Evolutionary conservation across 1,140 invertebrate species (phyloP), one percentile per base, ranked within the genome.

Genomic region (Eriocheir sinensis): DNA sequence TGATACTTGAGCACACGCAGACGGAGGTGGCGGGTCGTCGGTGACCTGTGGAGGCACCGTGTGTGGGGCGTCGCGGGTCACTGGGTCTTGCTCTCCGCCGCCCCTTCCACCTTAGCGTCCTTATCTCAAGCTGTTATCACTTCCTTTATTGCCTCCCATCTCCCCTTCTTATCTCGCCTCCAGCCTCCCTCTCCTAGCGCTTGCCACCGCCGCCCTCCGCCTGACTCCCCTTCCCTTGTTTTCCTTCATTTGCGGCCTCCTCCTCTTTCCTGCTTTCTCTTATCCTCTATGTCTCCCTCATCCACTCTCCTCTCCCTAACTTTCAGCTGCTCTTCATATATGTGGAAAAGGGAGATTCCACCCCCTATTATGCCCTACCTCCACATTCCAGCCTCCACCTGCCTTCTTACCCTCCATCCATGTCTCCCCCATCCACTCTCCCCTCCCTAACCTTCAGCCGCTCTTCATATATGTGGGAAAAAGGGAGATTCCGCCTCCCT

Each of bases 391-490:
- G 6, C 21, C 40, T 34, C 83, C 27, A 3, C 32, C 34, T 34
- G n/a, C n/a, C n/a, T n/a, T n/a, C n/a, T 89, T 83, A 36, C 90
- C 93, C 41, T 36, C 88, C 88, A 12, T n/a, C n/a, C 12, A 79
- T 81, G 27, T 81, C 80, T 36, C 80, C 80, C 80, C 34, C 27
- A 8, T 27, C 34, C 8, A 4, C 80, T 81, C 27, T 81, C 27
- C n/a, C 80, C 80, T 81, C 8, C 80, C 80, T 81, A 6, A 4
- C 34, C 34, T 30, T 36, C 80, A 36, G 4, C 80, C 34, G 8
- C n/a, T n/a, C 4, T 27, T 30, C n/a, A n/a, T n/a, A n/a, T n/a
- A n/a, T n/a, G n/a, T n/a, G n/a, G n/a, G n/a, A n/a, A n/a, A n/a
- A n/a, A n/a, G n/a, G n/a, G n/a, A n/a, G n/a, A n/a, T n/a, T n/a